phyloP scores from a whole-genome alignment of 2,888 invertebrate species.

The Acanthosepion esculentum region DNA sequence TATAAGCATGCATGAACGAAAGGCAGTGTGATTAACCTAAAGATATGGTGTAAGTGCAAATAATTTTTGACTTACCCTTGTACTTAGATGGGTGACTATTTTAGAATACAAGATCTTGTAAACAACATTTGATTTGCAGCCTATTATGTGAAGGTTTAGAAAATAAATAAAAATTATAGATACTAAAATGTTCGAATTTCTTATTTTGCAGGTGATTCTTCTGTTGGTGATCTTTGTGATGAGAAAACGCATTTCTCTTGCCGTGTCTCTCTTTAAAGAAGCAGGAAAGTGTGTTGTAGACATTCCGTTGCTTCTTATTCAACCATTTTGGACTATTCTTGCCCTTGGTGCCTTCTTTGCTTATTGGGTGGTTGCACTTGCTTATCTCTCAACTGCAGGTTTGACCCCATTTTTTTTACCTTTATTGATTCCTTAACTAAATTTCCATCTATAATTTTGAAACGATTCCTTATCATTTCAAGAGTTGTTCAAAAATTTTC shows the following conservation, averaged over 20 bases:
- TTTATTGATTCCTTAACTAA: neutral
- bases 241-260: conserved; percentile 72
- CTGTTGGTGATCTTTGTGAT: conserved; percentile 85
- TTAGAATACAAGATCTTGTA: no score
- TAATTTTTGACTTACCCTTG: no score
- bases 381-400: conserved; percentile 82
- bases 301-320: conserved; percentile 88
- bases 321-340: conserved; percentile 83
- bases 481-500: no score
- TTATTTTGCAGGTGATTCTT: conserved; percentile 66
- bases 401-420: neutral
- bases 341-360: conserved; percentile 85
- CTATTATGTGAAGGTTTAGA: neutral
- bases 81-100: no score
- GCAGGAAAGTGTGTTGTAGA: conserved; percentile 90
- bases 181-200: neutral
- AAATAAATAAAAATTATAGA: neutral
- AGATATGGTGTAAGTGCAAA: no score
- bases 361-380: conserved; percentile 90
- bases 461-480: no score
- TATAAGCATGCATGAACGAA: no score
- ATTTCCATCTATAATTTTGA: neutral
- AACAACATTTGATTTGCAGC: no score
- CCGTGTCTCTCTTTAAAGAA: conserved; percentile 90
- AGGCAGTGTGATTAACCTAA: no score